Base-by-base conservation (phyloP, 1,140 invertebrate species). In the Metopolophium dirhodum region DNA sequence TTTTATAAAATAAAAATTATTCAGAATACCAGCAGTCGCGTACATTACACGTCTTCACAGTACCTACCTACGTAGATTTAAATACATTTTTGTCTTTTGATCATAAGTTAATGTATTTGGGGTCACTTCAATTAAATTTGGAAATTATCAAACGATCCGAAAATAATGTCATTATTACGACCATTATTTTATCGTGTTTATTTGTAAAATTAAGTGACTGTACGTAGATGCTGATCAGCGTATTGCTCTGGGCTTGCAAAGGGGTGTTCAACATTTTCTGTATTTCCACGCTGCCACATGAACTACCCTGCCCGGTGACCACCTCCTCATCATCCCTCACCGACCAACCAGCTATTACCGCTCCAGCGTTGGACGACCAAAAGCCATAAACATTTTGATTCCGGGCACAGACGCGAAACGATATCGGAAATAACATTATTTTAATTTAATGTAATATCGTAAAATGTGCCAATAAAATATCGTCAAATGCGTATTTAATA, bases 401-500 rank as follows among this genome's bases (percentile, higher is more conserved):
- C 88, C 88, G n/a, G 9, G 51, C 26, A 89, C 30, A 54, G 49
- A 54, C 87, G 49, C 49, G 7, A 68, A 90, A 90, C 14, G 2
- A 30, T 45, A 68, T 68, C 30, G 45, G 90, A 82, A 68, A 91
- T 91, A 47, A 82, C 68, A 35, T 91, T 49, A 82, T 91, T 91
- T 91, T 91, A 91, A 91, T 91, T 45, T 82, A 91, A 77, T 37
- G 90, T 23, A 22, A 37, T 82, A 82, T 91, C 90, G n/a, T 91
- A 91, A 77, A 91, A 91, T 49, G 47, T 49, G 90, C 68, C 90
- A 82, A 91, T 91, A 91, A 91, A 91, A 91, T 91, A 47, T 47
- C 61, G 7, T 22, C 37, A 49, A 49, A 82, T 82, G 61, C 35
- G 90, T 45, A 47, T 91, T 77, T 77, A 91, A 91, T 68, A 91